Base-by-base conservation (phyloP, 2,888 invertebrate genomes). In the Yponomeuta sedellus region DNA sequence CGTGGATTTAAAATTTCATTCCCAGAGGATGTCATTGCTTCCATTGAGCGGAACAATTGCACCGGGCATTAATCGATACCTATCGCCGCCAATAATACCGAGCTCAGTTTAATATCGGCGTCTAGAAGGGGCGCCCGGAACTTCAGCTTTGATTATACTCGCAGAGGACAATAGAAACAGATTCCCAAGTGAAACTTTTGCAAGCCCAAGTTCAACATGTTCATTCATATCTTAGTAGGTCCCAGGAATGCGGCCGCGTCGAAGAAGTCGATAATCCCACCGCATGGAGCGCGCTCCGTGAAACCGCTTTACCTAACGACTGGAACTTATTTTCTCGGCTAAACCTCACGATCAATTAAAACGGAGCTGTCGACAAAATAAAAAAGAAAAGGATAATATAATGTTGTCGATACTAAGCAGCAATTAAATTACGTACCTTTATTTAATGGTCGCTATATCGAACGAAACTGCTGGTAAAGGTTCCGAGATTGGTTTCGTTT, bases 241-340 rank as follows among this genome's bases (percentile, higher is more conserved):
- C 5, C 44, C 44, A 52, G 44, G 44, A 52, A 52, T 16, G 34
- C 34, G 44, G 16, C 44, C 44, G 44, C 16, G 44, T 3, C 16
- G 44, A 52, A 52, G 44, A 52, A 52, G 44, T 52, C 44, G 44
- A 52, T 52, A 52, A 52, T 52, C 44, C 44, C 16, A 52, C 44
- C 44, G 16, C 44, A 16, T 16, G 16, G 44, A 52, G 44, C 16
- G 16, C 44, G 44, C 44, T 12, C 44, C 44, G 44, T 16, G 16
- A 52, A 52, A 12, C 44, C 44, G 44, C 44, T 52, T 52, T 16
- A 16, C 16, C 16, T 16, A 6, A 52, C 4, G 44, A 16, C 16
- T 16, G 79, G 75, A 74, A 74, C 77, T 78, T 77, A 81, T 79
- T 80, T 74, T 76, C 70, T 77, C 76, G 76, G 76, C 77, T 74